Percentiles rank a stretch among this genome's conserved stretches.
Evolutionary conservation across 2,888 invertebrate genomes (phyloP).

Genomic region (Meghimatium bilineatum): DNA sequence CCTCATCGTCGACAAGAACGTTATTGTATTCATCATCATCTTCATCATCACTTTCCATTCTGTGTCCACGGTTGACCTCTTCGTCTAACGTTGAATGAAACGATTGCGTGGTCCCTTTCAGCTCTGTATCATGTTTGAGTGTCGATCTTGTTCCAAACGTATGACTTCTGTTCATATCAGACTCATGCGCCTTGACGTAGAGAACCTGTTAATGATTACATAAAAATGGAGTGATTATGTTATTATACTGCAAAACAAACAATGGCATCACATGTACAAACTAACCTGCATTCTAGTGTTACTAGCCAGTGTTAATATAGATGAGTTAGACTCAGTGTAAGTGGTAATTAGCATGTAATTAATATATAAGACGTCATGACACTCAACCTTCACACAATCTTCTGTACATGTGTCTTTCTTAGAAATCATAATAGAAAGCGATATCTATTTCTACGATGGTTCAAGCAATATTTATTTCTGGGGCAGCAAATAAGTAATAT

Average conservation of each 20-base stretch:
- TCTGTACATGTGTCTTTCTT: too few species aligned
- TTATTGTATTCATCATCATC: conserved; percentile 48
- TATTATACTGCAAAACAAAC: background rate
- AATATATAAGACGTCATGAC: too few species aligned
- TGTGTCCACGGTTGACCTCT: background rate
- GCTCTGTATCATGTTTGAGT: background rate
- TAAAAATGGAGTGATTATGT: background rate
- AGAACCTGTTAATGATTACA: conserved; percentile 46
- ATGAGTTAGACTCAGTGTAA: too few species aligned
- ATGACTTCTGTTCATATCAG: conserved; percentile 31
- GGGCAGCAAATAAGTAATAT: too few species aligned
- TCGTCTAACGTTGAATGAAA: conserved; percentile 35
- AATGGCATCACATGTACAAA: background rate
- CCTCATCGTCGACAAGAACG: conserved; percentile 45
- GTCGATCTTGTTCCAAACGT: background rate
- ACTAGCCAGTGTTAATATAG: background rate
- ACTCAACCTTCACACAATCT: too few species aligned
- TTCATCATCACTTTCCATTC: conserved; percentile 30
- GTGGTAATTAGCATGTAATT: too few species aligned
- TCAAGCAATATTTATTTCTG: too few species aligned
- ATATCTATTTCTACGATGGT: too few species aligned
- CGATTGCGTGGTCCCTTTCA: background rate
- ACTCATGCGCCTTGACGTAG: conserved; percentile 61
- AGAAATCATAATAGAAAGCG: too few species aligned
- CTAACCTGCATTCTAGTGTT: background rate